phyloP scores from a whole-genome alignment of 2,888 invertebrate species.

The Bombylius discolor region DNA sequence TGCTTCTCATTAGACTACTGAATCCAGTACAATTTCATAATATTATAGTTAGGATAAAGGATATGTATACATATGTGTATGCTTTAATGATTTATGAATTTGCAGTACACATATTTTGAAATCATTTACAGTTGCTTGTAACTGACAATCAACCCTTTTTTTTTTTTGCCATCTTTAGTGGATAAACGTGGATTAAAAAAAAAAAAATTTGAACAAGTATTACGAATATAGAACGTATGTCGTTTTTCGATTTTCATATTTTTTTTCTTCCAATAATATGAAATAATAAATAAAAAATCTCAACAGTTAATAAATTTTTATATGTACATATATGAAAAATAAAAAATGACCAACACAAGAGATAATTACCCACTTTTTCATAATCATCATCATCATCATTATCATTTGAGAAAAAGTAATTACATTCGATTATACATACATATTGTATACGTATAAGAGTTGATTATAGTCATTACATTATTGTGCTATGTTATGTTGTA shows the following conservation, averaged over 20 bases:
- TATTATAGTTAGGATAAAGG: too few species aligned
- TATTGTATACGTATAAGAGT: not conserved
- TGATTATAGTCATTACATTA: slow-evolving; percentile 9
- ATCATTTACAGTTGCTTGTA: too few species aligned
- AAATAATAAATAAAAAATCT: too few species aligned
- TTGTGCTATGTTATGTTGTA: not conserved
- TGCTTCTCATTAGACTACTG: too few species aligned
- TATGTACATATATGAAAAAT: not conserved
- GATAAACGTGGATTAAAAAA: not conserved
- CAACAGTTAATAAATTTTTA: not conserved
- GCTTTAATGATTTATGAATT: slow-evolving; percentile 7
- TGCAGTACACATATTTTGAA: not conserved
- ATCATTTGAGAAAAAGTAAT: slow-evolving; percentile 5
- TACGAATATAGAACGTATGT: too few species aligned
- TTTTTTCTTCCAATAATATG: too few species aligned
- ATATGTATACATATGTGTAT: not conserved
- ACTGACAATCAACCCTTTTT: too few species aligned
- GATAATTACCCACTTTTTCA: slow-evolving; percentile 3
- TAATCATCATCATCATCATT: not conserved
- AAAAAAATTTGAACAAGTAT: too few species aligned
- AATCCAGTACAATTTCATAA: too few species aligned
- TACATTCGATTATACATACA: slow-evolving; percentile 2
- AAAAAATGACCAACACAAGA: slow-evolving; percentile 1
- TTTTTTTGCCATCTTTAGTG: too few species aligned
- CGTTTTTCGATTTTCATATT: too few species aligned